A percentile compares a stretch with the other conserved stretches of the same genome.
Conservation (phyloP, 2,113 vertebrate genomes). For the Oenanthe melanoleuca region DNA sequence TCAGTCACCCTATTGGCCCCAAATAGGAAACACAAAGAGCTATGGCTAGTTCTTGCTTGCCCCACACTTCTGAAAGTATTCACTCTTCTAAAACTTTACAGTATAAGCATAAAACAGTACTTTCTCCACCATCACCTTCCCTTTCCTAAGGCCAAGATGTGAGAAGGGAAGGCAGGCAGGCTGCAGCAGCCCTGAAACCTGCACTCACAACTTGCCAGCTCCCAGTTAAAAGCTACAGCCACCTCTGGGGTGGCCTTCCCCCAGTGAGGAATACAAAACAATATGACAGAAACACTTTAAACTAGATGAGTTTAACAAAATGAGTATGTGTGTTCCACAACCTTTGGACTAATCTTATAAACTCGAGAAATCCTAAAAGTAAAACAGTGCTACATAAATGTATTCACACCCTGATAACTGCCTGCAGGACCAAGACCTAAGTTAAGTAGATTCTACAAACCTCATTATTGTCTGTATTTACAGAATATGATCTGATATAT, state of each 20-base stretch:
- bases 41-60: not conserved
- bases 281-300: too few species aligned
- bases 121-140: not conserved
- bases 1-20: not conserved
- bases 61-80: not conserved
- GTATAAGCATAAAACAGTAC: not conserved
- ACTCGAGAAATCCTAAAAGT: not conserved
- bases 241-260: not conserved
- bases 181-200: not conserved
- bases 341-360: not conserved
- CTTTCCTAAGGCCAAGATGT: fast-evolving
- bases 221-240: not conserved
- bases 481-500: not conserved
- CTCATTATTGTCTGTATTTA: not conserved
- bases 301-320: not conserved
- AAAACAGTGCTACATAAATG: not conserved
- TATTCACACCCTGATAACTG: not conserved
- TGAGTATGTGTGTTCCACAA: not conserved
- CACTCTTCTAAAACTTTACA: not conserved
- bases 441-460: not conserved
- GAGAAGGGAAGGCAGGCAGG: not conserved
- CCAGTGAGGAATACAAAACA: not conserved
- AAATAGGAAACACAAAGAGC: not conserved
- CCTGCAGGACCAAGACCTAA: not conserved
- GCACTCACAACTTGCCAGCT: not conserved